phyloP scores from a whole-genome alignment of 2,113 vertebrate genomes.

The Neopipo cinnamomea region DNA sequence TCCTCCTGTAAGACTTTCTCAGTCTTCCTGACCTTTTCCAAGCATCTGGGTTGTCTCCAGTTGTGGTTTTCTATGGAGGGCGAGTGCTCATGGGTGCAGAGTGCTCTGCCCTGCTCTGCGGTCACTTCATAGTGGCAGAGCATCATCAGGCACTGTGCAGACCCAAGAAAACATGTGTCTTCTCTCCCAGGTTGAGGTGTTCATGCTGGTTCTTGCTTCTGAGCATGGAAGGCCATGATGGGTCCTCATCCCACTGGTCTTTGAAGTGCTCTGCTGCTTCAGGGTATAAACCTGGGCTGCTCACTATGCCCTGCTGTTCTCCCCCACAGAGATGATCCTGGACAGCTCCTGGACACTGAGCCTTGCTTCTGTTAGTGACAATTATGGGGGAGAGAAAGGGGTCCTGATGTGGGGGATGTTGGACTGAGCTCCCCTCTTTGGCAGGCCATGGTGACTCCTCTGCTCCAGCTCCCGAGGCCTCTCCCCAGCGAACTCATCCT shows the following conservation, averaged over 20 bases:
- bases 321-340: not conserved
- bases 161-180: fast-evolving
- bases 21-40: not conserved
- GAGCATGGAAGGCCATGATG: not conserved
- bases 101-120: not conserved
- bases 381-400: not conserved
- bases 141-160: fast-evolving
- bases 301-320: not conserved
- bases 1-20: not conserved
- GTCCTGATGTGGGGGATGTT: not conserved
- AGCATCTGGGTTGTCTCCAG: not conserved
- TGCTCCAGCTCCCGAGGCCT: fast-evolving
- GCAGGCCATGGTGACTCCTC: not conserved
- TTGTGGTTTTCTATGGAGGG: not conserved
- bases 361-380: not conserved
- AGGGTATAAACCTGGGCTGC: fast-evolving
- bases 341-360: not conserved
- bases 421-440: not conserved
- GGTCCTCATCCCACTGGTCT: not conserved
- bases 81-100: not conserved
- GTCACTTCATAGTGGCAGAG: not conserved
- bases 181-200: not conserved
- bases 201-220: not conserved
- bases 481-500: not conserved
- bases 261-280: not conserved